These are phyloP conservation scores for Botia kubotai DNA, from an alignment of 2,797 vertebrate genomes.

Conservation along the genomic window DNA sequence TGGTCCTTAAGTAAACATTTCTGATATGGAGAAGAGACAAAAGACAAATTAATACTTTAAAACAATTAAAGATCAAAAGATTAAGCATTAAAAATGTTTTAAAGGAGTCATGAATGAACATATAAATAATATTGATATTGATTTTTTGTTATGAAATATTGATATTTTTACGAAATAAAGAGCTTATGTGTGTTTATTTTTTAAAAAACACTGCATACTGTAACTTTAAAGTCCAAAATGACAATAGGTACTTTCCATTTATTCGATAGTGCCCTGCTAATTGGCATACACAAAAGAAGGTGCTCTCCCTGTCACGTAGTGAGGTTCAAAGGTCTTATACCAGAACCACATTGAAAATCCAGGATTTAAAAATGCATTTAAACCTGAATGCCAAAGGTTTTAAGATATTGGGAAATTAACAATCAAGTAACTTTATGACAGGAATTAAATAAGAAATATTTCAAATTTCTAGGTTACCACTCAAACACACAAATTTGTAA, in stretches of 20 bases:
- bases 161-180: neutral
- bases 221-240: neutral
- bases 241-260: neutral
- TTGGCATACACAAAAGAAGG: no score
- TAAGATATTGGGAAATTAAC: no score
- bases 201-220: no score
- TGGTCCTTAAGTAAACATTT: neutral
- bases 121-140: no score
- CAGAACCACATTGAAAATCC: neutral
- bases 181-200: neutral
- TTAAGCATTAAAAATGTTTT: slow-evolving; percentile 10
- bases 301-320: neutral
- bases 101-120: neutral
- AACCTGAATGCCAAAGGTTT: no score
- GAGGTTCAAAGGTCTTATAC: neutral
- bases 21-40: neutral
- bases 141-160: no score
- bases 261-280: neutral
- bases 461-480: no score
- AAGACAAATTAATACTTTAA: slow-evolving; percentile 1
- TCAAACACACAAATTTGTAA: no score
- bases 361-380: neutral
- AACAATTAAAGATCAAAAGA: neutral
- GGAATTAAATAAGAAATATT: no score
- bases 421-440: no score